Evolutionary conservation across 2,113 vertebrate genomes (phyloP).

Genomic region (Myotis brandtii): DNA sequence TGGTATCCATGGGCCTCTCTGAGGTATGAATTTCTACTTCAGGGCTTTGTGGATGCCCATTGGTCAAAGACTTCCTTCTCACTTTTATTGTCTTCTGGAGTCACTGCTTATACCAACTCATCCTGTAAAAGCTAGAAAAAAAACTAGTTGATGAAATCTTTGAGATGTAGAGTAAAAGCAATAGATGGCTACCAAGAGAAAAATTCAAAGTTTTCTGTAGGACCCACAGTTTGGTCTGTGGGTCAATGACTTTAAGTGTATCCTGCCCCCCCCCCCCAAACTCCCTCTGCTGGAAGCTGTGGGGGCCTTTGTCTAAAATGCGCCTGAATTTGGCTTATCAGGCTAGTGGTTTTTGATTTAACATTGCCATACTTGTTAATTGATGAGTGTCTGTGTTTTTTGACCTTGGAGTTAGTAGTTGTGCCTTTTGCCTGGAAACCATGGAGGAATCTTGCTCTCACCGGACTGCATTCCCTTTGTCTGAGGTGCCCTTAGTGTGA

Average conservation of each 20-base stretch:
- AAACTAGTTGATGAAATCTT: not conserved
- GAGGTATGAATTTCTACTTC: not conserved
- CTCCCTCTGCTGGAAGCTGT: not conserved
- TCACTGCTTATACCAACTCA: not conserved
- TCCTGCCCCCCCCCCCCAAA: not conserved
- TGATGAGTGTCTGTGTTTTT: not conserved
- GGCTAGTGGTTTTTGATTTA: not conserved
- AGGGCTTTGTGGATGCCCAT: not conserved
- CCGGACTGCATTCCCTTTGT: not conserved
- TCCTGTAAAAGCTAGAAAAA: not conserved
- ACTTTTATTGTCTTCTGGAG: not conserved
- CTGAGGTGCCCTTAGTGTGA: not conserved
- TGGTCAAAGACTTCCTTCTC: not conserved
- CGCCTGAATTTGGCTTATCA: not conserved
- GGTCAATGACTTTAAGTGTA: not conserved
- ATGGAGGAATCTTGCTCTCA: not conserved
- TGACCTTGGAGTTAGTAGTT: not conserved
- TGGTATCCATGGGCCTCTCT: not conserved
- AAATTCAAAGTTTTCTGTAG: not conserved
- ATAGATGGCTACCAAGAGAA: not conserved
- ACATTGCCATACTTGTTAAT: not conserved
- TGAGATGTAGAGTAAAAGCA: not conserved
- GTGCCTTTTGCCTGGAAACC: not conserved
- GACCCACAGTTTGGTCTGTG: not conserved
- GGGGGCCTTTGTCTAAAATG: not conserved